These are phyloP conservation scores for Megastigmus dorsalis DNA, from an alignment of 2,888 invertebrate species.

Conservation along the genomic window DNA sequence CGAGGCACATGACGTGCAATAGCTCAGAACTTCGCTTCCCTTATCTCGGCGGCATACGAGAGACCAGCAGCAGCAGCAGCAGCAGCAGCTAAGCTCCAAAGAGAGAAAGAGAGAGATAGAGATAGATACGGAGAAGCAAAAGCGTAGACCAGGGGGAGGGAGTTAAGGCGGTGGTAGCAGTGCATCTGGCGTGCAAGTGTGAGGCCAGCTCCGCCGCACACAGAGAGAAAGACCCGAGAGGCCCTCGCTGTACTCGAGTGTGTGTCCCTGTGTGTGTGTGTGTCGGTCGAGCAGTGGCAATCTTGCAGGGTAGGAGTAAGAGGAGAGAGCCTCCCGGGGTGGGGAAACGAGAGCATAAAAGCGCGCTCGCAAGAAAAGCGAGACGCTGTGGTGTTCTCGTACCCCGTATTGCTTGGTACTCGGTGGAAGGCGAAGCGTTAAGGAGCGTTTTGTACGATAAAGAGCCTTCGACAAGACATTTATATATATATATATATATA, in stretches of 20 bases:
- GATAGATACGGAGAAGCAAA: too few species aligned
- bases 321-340: conserved; percentile 54
- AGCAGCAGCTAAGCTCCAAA: too few species aligned
- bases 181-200: conserved; percentile 28
- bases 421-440: too few species aligned
- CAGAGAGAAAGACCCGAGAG: conserved; percentile 1
- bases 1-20: too few species aligned
- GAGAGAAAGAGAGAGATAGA: neutral
- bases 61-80: too few species aligned
- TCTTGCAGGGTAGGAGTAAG: neutral
- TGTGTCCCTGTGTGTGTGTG: too few species aligned
- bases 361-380: conserved; percentile 69
- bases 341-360: conserved; percentile 72
- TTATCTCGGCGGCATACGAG: too few species aligned
- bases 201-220: neutral
- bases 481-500: neutral
- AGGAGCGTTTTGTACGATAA: too few species aligned
- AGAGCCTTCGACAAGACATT: too few species aligned
- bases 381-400: conserved; percentile 71
- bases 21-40: too few species aligned
- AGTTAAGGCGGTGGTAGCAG: too few species aligned
- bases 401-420: conserved; percentile 54
- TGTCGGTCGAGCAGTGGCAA: neutral
- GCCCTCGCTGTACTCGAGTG: neutral
- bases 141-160: too few species aligned